phyloP scores from a whole-genome alignment of 2,113 vertebrate species.

The Hassar affinis region DNA sequence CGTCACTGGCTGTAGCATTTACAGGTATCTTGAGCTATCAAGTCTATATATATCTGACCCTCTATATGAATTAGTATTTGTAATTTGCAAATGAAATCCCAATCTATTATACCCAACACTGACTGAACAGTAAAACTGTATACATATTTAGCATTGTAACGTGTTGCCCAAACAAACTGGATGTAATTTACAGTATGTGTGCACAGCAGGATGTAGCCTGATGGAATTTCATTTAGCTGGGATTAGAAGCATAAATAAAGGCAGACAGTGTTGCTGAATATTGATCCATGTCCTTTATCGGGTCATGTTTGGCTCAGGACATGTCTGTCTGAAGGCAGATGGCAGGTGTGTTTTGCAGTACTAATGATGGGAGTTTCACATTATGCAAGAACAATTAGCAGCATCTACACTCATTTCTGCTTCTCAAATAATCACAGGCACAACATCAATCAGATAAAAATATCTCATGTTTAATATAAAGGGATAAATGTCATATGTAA shows the following conservation, averaged over 20 bases:
- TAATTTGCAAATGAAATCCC: neutral
- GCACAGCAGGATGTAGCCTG: neutral
- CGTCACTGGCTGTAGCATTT: neutral
- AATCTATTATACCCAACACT: neutral
- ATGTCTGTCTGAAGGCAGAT: neutral
- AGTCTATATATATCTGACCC: neutral
- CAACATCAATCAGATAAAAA: neutral
- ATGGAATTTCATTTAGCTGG: neutral
- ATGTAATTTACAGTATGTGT: neutral
- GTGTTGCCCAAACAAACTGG: neutral
- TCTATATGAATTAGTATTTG: neutral
- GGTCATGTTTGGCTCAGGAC: neutral
- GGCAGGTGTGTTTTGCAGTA: neutral
- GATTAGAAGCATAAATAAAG: neutral
- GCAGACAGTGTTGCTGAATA: neutral
- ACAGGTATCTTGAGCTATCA: neutral
- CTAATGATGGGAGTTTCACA: neutral
- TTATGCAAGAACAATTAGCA: neutral
- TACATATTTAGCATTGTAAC: neutral
- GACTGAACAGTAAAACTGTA: neutral
- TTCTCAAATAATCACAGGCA: neutral
- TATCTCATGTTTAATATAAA: neutral
- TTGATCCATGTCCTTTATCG: neutral
- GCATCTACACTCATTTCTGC: neutral
- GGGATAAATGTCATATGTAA: neutral